phyloP scores from a whole-genome alignment of 2,888 invertebrate species.

The Trisateles emortualis region DNA sequence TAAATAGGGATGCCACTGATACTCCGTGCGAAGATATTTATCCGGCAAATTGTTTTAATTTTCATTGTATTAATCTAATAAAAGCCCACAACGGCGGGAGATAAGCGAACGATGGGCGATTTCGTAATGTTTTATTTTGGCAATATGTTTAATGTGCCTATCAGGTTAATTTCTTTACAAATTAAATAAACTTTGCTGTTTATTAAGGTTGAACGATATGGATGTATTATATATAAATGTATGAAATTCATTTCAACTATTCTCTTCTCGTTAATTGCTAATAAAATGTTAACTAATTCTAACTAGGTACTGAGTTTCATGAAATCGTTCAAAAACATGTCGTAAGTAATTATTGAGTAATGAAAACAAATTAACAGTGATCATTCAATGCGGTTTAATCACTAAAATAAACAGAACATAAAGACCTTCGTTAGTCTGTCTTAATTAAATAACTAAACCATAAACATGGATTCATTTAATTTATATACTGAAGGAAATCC shows the following conservation, averaged over 20 bases:
- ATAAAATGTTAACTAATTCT: background rate
- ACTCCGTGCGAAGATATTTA: constrained; percentile 85
- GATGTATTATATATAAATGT: background rate
- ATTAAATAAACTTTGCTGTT: constrained; percentile 45
- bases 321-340: background rate
- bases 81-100: constrained; percentile 80
- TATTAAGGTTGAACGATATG: background rate
- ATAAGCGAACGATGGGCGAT: constrained; percentile 77
- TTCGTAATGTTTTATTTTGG: constrained; percentile 74
- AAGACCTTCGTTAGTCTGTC: constrained; percentile 3
- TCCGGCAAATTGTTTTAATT: constrained; percentile 88
- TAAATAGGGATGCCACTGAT: constrained; percentile 85
- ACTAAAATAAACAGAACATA: constrained; percentile 1
- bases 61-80: constrained; percentile 86
- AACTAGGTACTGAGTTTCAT: background rate
- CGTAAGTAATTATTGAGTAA: background rate
- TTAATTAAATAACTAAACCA: constrained; percentile 30
- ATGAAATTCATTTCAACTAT: too few relatives aligned
- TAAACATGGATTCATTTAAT: constrained; percentile 43
- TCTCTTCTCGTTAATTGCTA: background rate
- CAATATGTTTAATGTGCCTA: constrained; percentile 66
- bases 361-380: background rate
- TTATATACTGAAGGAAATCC: constrained; percentile 40
- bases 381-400: constrained; percentile 1
- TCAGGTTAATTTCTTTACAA: constrained; percentile 65